phyloP scores from a whole-genome alignment of 37 sponge, comb jelly and placozoan species.

The Aplysina aerophoba region DNA sequence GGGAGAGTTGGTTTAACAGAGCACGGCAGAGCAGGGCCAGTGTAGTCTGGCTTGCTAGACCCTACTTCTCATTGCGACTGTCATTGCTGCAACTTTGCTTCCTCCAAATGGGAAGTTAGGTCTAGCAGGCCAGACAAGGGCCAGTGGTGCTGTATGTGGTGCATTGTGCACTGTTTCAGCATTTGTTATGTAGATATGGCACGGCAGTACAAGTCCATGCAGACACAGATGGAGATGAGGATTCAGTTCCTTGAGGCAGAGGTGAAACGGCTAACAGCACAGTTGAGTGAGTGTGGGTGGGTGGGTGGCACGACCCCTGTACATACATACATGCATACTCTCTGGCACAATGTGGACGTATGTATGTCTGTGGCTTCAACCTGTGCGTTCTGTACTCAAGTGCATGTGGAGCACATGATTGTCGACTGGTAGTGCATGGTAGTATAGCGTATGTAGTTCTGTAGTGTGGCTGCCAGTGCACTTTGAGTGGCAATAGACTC shows the following conservation, averaged over 20 bases:
- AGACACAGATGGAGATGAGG: constrained; percentile 62
- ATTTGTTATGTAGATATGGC: constrained; percentile 58
- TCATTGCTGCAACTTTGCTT: not conserved
- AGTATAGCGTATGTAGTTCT: no score
- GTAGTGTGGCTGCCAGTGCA: no score
- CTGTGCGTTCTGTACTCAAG: not conserved
- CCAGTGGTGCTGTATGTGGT: no score
- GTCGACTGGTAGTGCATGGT: no score
- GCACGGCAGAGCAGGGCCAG: not conserved
- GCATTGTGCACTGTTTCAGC: not conserved
- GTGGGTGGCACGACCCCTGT: no score
- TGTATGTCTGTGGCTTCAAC: not conserved
- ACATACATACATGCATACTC: no score
- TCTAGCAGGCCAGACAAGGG: no score
- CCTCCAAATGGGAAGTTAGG: not conserved
- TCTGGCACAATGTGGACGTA: not conserved
- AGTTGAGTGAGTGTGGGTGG: constrained; percentile 12
- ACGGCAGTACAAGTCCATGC: constrained; percentile 85
- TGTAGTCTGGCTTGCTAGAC: not conserved
- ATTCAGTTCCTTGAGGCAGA: constrained; percentile 64
- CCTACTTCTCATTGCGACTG: not conserved
- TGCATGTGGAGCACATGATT: no score
- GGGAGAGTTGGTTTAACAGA: no score
- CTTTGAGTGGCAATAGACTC: no score
- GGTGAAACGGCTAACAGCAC: constrained; percentile 54